Percentiles rank a stretch among this genome's conserved stretches.
Conservation (phyloP, 2,113 vertebrate species). For the Phrynocephalus versicolor region DNA sequence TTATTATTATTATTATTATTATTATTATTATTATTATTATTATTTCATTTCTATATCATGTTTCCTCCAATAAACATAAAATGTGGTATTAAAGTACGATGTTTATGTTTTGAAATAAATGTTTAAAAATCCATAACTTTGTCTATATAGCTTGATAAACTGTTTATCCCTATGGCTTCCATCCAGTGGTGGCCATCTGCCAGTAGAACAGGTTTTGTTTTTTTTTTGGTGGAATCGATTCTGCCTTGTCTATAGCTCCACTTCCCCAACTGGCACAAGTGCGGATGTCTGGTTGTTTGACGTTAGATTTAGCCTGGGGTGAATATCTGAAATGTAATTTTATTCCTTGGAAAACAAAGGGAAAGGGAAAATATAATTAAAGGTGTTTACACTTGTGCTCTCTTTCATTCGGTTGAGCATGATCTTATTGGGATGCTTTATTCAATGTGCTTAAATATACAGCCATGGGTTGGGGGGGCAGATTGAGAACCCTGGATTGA, state of each 20-base stretch:
- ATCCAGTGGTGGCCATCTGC: not conserved
- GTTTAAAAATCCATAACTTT: too few relatives aligned
- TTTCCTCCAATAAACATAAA: too few relatives aligned
- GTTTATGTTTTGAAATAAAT: too few relatives aligned
- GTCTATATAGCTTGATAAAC: too few relatives aligned
- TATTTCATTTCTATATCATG: too few relatives aligned
- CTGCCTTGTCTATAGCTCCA: not conserved
- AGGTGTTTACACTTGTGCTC: not conserved
- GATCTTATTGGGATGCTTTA: conserved; percentile 21
- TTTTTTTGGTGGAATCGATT: not conserved
- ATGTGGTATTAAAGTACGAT: too few relatives aligned
- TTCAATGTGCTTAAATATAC: conserved; percentile 23
- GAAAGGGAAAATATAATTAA: not conserved
- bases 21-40: too few relatives aligned
- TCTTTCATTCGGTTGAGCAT: not conserved
- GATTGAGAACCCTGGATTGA: not conserved
- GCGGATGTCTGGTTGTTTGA: not conserved
- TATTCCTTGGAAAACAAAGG: not conserved
- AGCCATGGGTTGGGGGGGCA: not conserved
- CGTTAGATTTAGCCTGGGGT: not conserved
- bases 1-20: too few relatives aligned
- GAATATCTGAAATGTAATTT: not conserved
- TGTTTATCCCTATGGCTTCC: not conserved
- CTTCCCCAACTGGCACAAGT: too few relatives aligned
- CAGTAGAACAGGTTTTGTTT: not conserved